Evolutionary conservation across 2,113 vertebrate species (phyloP), one percentile per base, ranked within the genome.

Genomic region (Phrynosoma platyrhinos): DNA sequence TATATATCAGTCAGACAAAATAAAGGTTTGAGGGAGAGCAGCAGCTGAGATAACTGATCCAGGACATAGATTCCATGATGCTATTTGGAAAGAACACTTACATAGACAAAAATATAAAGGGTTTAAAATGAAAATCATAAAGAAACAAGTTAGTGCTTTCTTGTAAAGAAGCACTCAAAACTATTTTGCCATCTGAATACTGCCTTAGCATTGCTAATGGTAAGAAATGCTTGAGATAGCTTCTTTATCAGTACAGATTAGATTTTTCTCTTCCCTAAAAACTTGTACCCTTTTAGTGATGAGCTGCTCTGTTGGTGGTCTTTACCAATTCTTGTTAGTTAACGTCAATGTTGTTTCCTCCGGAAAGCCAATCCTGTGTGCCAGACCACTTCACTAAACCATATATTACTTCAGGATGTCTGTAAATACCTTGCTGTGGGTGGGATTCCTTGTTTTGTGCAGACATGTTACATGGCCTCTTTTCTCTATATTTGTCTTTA

Each of bases 271-370:
- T 85, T 79, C 40, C 30, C 4, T 0, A 69, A 88, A 86, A 90
- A 40, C 16, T 90, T 86, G 36, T 58, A 91, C 66, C 80, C 42
- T 79, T 79, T 42, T 4, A 84, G 25, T 0, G 3, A 90, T 78
- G 82, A 47, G 62, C 81, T 91, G 78, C 89, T 88, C 87, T 90
- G 86, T 88, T 89, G 91, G 94, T 94, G 93, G 92, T 91, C 92
- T 91, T 93, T 8, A 58, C 88, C 68, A 80, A 25, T 91, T 90
- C 85, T 81, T 75, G 86, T 58, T 52, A 47, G 83, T 90, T 94
- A 92, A 84, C 82, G 91, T 78, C 72, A 79, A 83, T 0, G 40
- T 90, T 0, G 40, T 90, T 92, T 91, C 78, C 91, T 89, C 75
- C 78, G 0, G 5, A 89, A 91, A 95, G 86, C 79, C 62, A 84